phyloP scores from a whole-genome alignment of 2,113 vertebrate genomes.

The Nycticryphes semicollaris region DNA sequence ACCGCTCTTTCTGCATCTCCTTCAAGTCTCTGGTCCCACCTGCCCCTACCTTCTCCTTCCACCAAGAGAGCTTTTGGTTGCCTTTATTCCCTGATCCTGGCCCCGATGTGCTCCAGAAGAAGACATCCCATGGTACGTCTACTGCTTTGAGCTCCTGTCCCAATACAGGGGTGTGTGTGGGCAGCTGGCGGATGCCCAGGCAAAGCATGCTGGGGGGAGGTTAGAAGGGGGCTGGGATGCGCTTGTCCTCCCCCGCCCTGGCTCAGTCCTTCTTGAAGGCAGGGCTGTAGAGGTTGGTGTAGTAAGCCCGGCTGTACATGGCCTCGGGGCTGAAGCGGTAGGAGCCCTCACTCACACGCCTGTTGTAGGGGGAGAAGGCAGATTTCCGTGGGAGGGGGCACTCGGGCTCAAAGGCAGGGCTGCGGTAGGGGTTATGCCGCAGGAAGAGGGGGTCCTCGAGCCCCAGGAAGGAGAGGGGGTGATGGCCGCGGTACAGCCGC shows the following conservation, averaged over 20 bases:
- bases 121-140: not conserved
- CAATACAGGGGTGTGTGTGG: not conserved
- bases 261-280: conserved; percentile 76
- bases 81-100: not conserved
- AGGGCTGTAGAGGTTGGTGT: conserved; percentile 55
- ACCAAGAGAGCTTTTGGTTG: not conserved
- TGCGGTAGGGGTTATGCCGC: conserved; percentile 40
- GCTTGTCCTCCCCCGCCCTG: accelerated
- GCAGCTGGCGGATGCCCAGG: not conserved
- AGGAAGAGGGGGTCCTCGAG: conserved; percentile 59
- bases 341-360: conserved; percentile 75
- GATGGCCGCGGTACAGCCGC: conserved; percentile 31
- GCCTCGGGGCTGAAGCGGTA: conserved; percentile 73
- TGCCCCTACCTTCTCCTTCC: not conserved
- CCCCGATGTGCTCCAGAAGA: not conserved
- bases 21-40: not conserved
- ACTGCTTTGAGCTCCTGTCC: not conserved
- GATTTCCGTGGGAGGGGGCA: not conserved
- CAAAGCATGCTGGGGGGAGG: not conserved
- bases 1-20: accelerated
- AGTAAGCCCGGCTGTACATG: conserved; percentile 61
- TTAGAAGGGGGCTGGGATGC: not conserved
- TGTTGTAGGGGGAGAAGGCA: conserved; percentile 18
- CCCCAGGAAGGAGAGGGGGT: conserved; percentile 56
- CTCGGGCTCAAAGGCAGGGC: conserved; percentile 38